phyloP scores from a whole-genome alignment of 2,888 invertebrate species.

The Coenonympha arcania region DNA sequence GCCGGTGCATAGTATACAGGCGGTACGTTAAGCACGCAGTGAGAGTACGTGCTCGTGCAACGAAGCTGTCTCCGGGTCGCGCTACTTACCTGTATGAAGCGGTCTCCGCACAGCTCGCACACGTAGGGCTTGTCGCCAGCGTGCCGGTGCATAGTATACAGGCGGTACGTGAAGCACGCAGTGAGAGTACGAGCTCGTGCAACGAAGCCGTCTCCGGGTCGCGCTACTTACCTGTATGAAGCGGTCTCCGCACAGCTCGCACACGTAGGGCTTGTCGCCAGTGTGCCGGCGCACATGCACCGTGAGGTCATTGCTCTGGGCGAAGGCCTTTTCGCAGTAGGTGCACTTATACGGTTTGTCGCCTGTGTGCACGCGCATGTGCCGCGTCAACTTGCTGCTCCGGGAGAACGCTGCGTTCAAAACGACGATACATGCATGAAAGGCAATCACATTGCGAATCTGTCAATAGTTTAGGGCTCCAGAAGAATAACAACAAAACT shows the following conservation, averaged over 20 bases:
- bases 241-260: conserved; percentile 78
- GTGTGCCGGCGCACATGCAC: conserved; percentile 81
- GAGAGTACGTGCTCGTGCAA: too few species aligned
- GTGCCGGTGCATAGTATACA: conserved; percentile 79
- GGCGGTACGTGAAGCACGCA: too few species aligned
- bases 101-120: conserved; percentile 78
- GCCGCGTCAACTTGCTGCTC: conserved; percentile 75
- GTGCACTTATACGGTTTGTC: conserved; percentile 76
- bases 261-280: conserved; percentile 78
- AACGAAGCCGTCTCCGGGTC: too few species aligned
- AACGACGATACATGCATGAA: too few species aligned
- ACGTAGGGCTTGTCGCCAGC: conserved; percentile 80
- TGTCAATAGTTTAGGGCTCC: too few species aligned
- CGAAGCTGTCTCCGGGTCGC: neutral
- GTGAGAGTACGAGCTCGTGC: too few species aligned
- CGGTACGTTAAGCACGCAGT: too few species aligned
- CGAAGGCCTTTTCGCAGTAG: conserved; percentile 74
- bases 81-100: conserved; percentile 75
- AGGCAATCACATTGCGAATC: too few species aligned
- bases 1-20: too few species aligned
- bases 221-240: conserved; percentile 74
- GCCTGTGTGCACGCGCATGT: conserved; percentile 76
- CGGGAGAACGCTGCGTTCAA: conserved; percentile 68
- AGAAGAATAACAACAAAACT: too few species aligned
- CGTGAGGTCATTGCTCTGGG: conserved; percentile 81